A percentile compares a stretch with the other conserved stretches of the same genome.
These are phyloP conservation scores for Horisme vitalbata DNA, from an alignment of 2,888 invertebrate genomes.

Conservation along the genomic window DNA sequence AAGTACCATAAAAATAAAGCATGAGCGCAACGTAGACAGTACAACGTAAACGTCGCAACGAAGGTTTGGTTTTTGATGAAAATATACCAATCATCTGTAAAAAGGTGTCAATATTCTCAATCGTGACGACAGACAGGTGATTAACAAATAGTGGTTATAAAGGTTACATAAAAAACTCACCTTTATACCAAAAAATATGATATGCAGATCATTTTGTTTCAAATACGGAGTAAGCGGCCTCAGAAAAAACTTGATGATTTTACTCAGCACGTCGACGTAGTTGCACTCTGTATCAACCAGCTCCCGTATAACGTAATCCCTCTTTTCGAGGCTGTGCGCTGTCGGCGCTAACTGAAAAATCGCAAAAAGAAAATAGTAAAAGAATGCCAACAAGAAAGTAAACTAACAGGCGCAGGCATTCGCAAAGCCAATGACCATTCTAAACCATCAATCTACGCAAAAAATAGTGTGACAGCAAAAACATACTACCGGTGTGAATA, in stretches of 20 bases:
- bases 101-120: too few relatives aligned
- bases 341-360: constrained; percentile 72
- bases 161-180: constrained; percentile 73
- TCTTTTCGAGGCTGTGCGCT: constrained; percentile 89
- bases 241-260: constrained; percentile 91
- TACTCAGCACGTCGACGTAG: constrained; percentile 96
- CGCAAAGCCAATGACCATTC: constrained; percentile 40
- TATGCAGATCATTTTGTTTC: constrained; percentile 87
- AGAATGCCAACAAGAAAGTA: constrained; percentile 12
- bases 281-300: constrained; percentile 98
- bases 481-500: constrained; percentile 35
- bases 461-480: constrained; percentile 34
- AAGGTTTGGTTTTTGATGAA: too few relatives aligned
- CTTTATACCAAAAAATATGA: constrained; percentile 95
- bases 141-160: too few relatives aligned
- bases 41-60: too few relatives aligned
- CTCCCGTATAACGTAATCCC: constrained; percentile 96
- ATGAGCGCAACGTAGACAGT: too few relatives aligned
- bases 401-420: constrained; percentile 30
- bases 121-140: too few relatives aligned
- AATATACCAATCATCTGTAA: too few relatives aligned
- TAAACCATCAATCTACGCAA: constrained; percentile 37
- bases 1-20: too few relatives aligned
- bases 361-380: constrained; percentile 17
- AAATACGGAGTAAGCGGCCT: constrained; percentile 88